phyloP scores from a whole-genome alignment of 2,888 invertebrate species.

The Nephrocerus scutellatus region DNA sequence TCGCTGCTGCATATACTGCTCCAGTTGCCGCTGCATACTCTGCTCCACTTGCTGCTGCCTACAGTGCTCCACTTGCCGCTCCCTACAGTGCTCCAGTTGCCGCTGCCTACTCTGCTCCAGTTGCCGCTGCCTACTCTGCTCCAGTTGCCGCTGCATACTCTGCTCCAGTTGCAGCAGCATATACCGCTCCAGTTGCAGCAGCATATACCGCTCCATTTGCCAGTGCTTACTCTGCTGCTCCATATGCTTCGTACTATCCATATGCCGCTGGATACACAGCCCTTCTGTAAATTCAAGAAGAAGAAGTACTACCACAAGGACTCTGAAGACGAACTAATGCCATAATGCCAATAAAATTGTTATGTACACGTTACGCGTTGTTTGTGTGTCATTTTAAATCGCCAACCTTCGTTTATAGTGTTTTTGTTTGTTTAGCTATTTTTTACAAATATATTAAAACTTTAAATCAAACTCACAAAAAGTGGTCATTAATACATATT shows the following conservation, averaged over 20 bases:
- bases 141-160: constrained; percentile 26
- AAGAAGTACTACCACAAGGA: background rate
- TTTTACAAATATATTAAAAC: no score
- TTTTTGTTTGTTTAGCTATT: no score
- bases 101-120: constrained; percentile 31
- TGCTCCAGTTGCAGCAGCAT: constrained; percentile 23
- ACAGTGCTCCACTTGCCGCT: constrained; percentile 11
- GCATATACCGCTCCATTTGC: constrained; percentile 19
- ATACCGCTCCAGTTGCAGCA: constrained; percentile 15
- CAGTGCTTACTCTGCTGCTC: constrained; percentile 17
- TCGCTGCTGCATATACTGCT: constrained; percentile 36
- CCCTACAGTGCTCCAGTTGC: constrained; percentile 15
- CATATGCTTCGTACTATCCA: constrained; percentile 23
- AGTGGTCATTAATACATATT: no score
- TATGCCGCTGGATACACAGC: constrained; percentile 31
- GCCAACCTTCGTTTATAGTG: no score
- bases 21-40: constrained; percentile 30
- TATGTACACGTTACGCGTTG: no score
- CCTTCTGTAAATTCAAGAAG: constrained; percentile 24
- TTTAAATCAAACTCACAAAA: no score
- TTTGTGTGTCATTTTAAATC: no score
- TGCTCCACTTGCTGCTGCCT: constrained; percentile 26
- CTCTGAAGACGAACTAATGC: constrained; percentile 8
- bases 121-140: constrained; percentile 30
- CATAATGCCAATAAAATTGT: constrained; percentile 13